phyloP scores from a whole-genome alignment of 2,113 vertebrate species.

The Psammodynastes pulverulentus region DNA sequence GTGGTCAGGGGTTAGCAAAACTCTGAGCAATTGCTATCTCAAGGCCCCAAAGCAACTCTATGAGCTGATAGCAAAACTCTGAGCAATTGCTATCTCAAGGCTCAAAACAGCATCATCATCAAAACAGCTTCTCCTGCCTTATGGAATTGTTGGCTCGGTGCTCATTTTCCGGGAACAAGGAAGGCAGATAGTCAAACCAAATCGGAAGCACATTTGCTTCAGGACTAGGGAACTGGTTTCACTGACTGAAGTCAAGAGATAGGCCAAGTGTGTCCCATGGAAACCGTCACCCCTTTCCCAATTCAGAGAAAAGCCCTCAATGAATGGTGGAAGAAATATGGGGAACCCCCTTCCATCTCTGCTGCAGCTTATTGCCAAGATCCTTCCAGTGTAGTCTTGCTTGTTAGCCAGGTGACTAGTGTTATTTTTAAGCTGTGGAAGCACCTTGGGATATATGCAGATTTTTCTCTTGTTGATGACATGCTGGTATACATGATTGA shows the following conservation, averaged over 20 bases:
- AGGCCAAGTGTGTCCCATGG: not conserved
- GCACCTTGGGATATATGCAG: not conserved
- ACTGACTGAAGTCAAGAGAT: not conserved
- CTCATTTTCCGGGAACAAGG: not conserved
- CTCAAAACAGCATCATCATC: not conserved
- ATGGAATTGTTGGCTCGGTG: not conserved
- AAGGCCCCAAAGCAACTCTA: too few relatives aligned
- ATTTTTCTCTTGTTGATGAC: not conserved
- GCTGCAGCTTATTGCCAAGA: not conserved
- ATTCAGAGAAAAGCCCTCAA: not conserved
- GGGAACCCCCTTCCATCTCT: not conserved
- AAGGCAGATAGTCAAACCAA: not conserved
- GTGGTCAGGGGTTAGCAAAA: not conserved
- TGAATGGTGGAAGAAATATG: not conserved
- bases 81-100: not conserved
- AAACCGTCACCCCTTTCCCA: not conserved
- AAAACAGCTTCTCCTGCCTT: not conserved
- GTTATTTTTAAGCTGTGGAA: not conserved
- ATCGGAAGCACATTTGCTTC: not conserved
- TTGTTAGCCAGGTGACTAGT: not conserved
- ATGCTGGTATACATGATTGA: not conserved
- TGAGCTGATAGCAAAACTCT: not conserved
- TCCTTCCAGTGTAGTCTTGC: not conserved
- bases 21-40: not conserved
- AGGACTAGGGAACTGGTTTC: not conserved